Conservation (phyloP, 92 coral and sea anemone species). For the Pocillopora meandrina region DNA sequence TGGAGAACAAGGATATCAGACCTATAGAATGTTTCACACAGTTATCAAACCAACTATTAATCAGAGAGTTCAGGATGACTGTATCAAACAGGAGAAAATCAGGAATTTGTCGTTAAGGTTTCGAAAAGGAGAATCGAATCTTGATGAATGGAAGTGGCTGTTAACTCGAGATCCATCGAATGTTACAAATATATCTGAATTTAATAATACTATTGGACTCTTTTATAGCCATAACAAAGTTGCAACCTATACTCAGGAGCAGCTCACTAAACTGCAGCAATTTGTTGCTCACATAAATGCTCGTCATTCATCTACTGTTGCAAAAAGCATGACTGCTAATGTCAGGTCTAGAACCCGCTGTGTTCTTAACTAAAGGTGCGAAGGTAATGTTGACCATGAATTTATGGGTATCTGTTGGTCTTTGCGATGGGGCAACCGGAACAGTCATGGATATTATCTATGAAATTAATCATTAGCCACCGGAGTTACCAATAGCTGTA, state of each 20-base stretch:
- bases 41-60: constrained; percentile 53
- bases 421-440: constrained; percentile 62
- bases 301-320: constrained; percentile 54
- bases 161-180: constrained; percentile 58
- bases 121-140: constrained; percentile 57
- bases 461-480: constrained; percentile 52
- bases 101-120: constrained; percentile 48
- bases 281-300: constrained; percentile 62
- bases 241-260: constrained; percentile 53
- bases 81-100: constrained; percentile 36
- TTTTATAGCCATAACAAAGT: constrained; percentile 49
- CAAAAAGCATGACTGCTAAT: constrained; percentile 52
- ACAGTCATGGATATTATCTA: constrained; percentile 51
- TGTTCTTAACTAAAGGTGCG: constrained; percentile 53
- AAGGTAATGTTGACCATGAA: constrained; percentile 57
- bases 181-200: constrained; percentile 44
- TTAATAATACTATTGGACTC: constrained; percentile 53
- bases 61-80: constrained; percentile 51
- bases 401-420: constrained; percentile 61
- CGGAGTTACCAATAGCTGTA: constrained; percentile 65
- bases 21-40: constrained; percentile 54
- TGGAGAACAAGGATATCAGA: constrained; percentile 63
- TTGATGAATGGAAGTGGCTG: constrained; percentile 62
- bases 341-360: constrained; percentile 59
- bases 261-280: constrained; percentile 49